A percentile compares a stretch with the other conserved stretches of the same genome.
Evolutionary conservation across 1,140 invertebrate genomes (phyloP).

Genomic region (Drosophila funebris): DNA sequence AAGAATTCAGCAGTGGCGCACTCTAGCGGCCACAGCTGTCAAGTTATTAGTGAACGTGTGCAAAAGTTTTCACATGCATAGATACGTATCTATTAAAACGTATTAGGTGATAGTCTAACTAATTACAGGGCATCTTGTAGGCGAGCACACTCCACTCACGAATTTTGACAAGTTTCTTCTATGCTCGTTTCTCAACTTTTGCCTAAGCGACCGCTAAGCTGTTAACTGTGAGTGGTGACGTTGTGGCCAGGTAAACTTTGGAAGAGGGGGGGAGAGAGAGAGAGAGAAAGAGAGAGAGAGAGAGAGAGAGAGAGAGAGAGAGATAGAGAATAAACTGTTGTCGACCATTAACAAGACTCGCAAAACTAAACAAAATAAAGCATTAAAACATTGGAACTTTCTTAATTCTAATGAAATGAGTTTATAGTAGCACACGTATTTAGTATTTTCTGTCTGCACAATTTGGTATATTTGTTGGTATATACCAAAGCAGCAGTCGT

Average conservation of each 20-base stretch:
- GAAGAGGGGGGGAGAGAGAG: neutral
- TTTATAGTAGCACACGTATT: neutral
- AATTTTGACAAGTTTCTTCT: neutral
- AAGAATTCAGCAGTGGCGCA: no score
- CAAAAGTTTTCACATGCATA: no score
- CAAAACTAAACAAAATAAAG: constrained; percentile 3
- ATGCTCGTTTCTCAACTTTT: constrained; percentile 7
- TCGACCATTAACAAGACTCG: constrained; percentile 4
- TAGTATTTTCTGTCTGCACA: neutral
- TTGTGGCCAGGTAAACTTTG: neutral
- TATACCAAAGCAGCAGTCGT: neutral
- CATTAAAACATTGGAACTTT: constrained; percentile 15
- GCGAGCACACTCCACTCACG: neutral
- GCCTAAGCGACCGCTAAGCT: constrained; percentile 53
- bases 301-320: neutral
- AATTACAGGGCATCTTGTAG: neutral
- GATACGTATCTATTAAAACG: no score
- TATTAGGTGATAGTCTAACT: neutral
- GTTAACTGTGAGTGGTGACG: neutral
- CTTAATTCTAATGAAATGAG: constrained; percentile 14
- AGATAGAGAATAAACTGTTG: neutral
- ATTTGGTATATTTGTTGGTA: neutral
- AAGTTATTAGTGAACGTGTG: no score
- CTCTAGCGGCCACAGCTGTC: no score
- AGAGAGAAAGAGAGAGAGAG: neutral